These are phyloP conservation scores for Parnassius mnemosyne DNA, from an alignment of 2,888 invertebrate species.

Conservation along the genomic window DNA sequence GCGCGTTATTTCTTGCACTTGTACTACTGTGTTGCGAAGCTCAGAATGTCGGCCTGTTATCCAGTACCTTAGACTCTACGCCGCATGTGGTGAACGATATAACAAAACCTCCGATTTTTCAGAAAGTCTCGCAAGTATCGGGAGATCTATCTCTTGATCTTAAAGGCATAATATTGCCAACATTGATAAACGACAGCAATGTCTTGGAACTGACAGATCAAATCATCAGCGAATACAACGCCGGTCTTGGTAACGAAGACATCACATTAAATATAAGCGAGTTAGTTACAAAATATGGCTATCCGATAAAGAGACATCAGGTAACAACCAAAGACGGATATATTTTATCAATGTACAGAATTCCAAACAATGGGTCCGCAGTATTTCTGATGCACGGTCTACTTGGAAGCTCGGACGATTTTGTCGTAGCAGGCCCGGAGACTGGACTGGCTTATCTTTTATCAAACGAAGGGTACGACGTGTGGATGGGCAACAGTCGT, in stretches of 20 bases:
- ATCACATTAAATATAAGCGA: conserved; percentile 40
- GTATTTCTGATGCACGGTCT: conserved; percentile 65
- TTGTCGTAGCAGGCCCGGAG: conserved; percentile 50
- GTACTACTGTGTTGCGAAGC: background rate
- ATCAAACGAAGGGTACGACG: conserved; percentile 83
- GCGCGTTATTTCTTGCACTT: conserved; percentile 5
- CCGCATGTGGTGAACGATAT: conserved; percentile 14
- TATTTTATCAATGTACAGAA: conserved; percentile 49
- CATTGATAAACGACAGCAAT: conserved; percentile 38
- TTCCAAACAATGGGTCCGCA: conserved; percentile 48
- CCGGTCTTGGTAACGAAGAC: conserved; percentile 49
- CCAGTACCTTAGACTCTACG: conserved; percentile 8
- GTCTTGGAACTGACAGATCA: conserved; percentile 37
- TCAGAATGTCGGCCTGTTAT: conserved; percentile 9
- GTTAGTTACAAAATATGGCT: conserved; percentile 52
- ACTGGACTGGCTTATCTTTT: conserved; percentile 67
- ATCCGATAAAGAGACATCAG: conserved; percentile 45
- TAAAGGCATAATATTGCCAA: conserved; percentile 32
- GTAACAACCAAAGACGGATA: conserved; percentile 57
- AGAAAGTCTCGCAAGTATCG: conserved; percentile 6
- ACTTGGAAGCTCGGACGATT: conserved; percentile 60
- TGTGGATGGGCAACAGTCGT: conserved; percentile 90
- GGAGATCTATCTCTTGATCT: conserved; percentile 34
- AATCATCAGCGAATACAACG: conserved; percentile 39
- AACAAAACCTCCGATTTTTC: conserved; percentile 14